Conservation (phyloP, 2,888 invertebrate genomes). For the Rhaphigaster nebulosa region DNA sequence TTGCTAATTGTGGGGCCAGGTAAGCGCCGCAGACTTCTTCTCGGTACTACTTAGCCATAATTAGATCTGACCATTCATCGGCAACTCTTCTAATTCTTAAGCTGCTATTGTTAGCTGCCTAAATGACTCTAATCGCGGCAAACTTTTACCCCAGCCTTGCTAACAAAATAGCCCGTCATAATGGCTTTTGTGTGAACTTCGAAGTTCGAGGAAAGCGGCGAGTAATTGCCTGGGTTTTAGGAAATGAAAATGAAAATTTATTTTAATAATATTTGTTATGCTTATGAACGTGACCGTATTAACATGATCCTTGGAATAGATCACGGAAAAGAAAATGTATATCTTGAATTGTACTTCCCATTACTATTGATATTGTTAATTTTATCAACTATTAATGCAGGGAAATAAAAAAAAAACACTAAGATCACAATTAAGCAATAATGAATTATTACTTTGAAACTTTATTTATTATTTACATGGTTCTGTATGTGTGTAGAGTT, state of each 20-base stretch:
- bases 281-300: no score
- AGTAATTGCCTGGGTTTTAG: background rate
- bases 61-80: conserved; percentile 32
- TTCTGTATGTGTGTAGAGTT: no score
- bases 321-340: no score
- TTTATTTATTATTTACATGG: no score
- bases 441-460: no score
- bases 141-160: background rate
- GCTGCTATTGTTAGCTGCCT: conserved; percentile 3
- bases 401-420: no score
- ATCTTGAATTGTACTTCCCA: no score
- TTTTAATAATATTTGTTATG: no score
- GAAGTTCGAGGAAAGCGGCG: background rate
- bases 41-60: conserved; percentile 16
- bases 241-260: background rate
- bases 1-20: background rate
- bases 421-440: no score
- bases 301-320: no score
- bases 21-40: background rate
- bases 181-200: background rate
- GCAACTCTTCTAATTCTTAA: background rate
- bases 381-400: no score
- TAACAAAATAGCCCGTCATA: background rate
- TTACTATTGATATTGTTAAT: no score
- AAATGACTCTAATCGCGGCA: conserved; percentile 1